Percentiles rank a stretch among this genome's conserved stretches.
Conservation (phyloP, 37 sponge, comb jelly and placozoan genomes). For the Ephydatia muelleri region DNA sequence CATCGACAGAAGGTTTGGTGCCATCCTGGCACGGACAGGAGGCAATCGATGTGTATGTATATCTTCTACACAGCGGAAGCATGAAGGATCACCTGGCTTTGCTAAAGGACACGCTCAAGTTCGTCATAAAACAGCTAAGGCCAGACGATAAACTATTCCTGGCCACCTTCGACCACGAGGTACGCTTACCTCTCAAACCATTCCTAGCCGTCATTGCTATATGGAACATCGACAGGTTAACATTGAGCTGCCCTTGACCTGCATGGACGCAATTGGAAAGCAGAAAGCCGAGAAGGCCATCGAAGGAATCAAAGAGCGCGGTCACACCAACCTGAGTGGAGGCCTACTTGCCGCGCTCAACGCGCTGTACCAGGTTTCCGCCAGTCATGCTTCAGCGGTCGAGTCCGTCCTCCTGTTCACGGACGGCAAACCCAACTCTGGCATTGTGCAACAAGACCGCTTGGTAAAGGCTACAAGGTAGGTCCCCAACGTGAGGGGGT, state of each 20-base stretch:
- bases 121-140: slow-evolving; percentile 90
- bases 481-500: background rate
- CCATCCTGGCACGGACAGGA: too few species aligned
- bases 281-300: slow-evolving; percentile 79
- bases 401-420: slow-evolving; percentile 93
- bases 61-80: slow-evolving; percentile 70
- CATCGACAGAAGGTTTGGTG: slow-evolving; percentile 93
- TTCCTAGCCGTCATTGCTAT: background rate
- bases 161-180: slow-evolving; percentile 90
- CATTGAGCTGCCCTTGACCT: slow-evolving; percentile 64
- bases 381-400: slow-evolving; percentile 57
- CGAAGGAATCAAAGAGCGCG: slow-evolving; percentile 70
- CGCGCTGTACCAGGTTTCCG: slow-evolving; percentile 59
- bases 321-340: slow-evolving; percentile 96
- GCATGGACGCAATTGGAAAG: slow-evolving; percentile 86
- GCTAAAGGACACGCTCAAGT: slow-evolving; percentile 81
- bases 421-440: slow-evolving; percentile 94
- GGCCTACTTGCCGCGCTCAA: slow-evolving; percentile 90
- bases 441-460: slow-evolving; percentile 51
- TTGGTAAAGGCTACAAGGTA: slow-evolving; percentile 86
- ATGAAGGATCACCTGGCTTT: slow-evolving; percentile 91
- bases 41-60: background rate
- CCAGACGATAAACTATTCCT: slow-evolving; percentile 78
- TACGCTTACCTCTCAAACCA: background rate
- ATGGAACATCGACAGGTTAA: slow-evolving; percentile 26